Base-by-base conservation (phyloP, 2,113 vertebrate genomes). In the Acanthisitta chloris region DNA sequence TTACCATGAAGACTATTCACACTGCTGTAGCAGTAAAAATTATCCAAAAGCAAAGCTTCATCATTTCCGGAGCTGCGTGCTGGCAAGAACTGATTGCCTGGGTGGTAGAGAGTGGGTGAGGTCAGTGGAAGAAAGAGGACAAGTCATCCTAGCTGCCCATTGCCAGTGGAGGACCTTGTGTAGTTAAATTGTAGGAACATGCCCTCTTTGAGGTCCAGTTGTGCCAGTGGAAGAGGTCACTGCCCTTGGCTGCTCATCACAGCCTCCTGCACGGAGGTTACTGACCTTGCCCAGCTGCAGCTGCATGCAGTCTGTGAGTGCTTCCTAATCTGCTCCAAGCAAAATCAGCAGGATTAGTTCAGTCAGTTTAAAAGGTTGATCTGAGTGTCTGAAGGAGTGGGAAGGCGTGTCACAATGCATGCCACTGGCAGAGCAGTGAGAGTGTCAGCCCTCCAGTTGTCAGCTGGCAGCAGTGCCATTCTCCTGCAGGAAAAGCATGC, bases 341-440 rank as follows among this genome's bases (percentile, higher is more conserved):
- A 71, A 74, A 73, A 67, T 26, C 77, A 58, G 31, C 4, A 1
- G 0, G 51, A 76, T 94, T 59, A 59, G 57, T 90, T 79, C 84
- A 81, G 23, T 54, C 9, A 1, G 42, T 85, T 57, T n/a, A 76
- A 52, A 26, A 31, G 17, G 43, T 28, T 43, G 73, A 24, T 45
- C 13, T 14, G 61, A 76, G 82, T 55, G 31, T 61, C 78, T 12
- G 9, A 55, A 67, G 73, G 21, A 17, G 14, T 28, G 59, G 48
- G 64, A 73, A 43, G 54, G 58, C 0, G 0, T 74, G 51, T 55
- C 64, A 62, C 13, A 28, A 3, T 0, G 1, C 45, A 4, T 0
- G 10, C 54, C 6, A 1, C 5, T 21, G 55, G 33, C 57, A 24
- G 55, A 76, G 46, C 1, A 0, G 19, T 29, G 36, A 52, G 12